Evolutionary conservation across 2,797 vertebrate species (phyloP), one percentile per base, ranked within the genome.

Genomic region (Xyrichtys novacula): DNA sequence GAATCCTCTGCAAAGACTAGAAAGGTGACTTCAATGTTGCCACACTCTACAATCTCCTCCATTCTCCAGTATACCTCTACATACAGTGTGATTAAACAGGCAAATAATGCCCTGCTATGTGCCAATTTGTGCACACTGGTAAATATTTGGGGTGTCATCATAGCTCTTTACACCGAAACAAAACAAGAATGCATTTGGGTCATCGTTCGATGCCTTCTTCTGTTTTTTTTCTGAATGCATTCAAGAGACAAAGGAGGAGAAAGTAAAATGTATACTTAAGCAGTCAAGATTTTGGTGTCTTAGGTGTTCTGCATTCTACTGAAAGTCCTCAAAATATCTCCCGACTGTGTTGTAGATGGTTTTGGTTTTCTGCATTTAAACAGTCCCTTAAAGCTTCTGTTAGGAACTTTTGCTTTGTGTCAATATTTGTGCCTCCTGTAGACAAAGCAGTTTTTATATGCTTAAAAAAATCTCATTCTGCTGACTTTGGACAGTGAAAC

Each of bases 1-100:
- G 38, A 68, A 61, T 71, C 55, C 38, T 43, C 25, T 31, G 32
- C 65, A 55, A 70, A 36, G 17, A 57, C 25, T 22, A 71, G 47
- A 64, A 32, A 8, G 32, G 38, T 16, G 38, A 63, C 43, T 71
- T 70, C 64, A 56, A 38, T 23, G 20, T 20, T 44, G 52, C 49
- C 17, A 10, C 29, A 44, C 29, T 71, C 34, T 36, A 16, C n/a
- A 46, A 38, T 48, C n/a, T 49, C 15, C 36, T 71, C 23, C 65
- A 31, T 36, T 72, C 28, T 67, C 12, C n/a, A 39, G 31, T 43
- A 25, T 28, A 8, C n/a, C n/a, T n/a, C n/a, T n/a, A n/a, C 20
- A 38, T 20, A 2, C 22, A 43, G 16, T 42, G 3, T 16, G 52
- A 26, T 22, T 20, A 67, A 60, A n/a, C 12, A 53, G 15, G 72